Conservation (phyloP, 1,140 invertebrate genomes). For the Cephus cinctus region DNA sequence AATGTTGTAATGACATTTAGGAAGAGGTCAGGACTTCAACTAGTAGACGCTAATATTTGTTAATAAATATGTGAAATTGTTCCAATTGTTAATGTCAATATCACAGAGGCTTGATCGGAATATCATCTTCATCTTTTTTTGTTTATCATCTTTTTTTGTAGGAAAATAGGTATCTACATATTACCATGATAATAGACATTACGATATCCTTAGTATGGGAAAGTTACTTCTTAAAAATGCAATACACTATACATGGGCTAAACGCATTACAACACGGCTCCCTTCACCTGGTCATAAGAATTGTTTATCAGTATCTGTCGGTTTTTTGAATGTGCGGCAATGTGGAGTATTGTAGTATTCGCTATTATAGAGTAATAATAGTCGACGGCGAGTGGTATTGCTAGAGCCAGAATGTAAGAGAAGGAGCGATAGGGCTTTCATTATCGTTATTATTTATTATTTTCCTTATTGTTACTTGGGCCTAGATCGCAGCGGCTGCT, state of each 20-base stretch:
- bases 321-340: constrained; percentile 48
- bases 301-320: constrained; percentile 40
- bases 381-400: constrained; percentile 48
- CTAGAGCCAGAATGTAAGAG: constrained; percentile 52
- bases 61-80: constrained; percentile 45
- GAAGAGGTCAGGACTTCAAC: constrained; percentile 33
- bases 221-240: constrained; percentile 48
- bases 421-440: constrained; percentile 41
- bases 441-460: constrained; percentile 24
- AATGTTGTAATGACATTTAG: constrained; percentile 55
- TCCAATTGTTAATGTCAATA: constrained; percentile 51
- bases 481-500: constrained; percentile 52
- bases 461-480: constrained; percentile 44
- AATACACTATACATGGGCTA: constrained; percentile 56
- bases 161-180: constrained; percentile 56
- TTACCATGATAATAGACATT: constrained; percentile 40
- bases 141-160: constrained; percentile 37
- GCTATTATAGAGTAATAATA: constrained; percentile 40
- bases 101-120: constrained; percentile 55
- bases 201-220: constrained; percentile 33
- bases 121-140: constrained; percentile 28
- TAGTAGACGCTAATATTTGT: constrained; percentile 37
- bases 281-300: constrained; percentile 47
- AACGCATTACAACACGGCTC: constrained; percentile 53
- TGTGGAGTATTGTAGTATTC: constrained; percentile 48